Evolutionary conservation across 2,888 invertebrate species (phyloP), one percentile per base, ranked within the genome.

Genomic region (Apoda limacodes): DNA sequence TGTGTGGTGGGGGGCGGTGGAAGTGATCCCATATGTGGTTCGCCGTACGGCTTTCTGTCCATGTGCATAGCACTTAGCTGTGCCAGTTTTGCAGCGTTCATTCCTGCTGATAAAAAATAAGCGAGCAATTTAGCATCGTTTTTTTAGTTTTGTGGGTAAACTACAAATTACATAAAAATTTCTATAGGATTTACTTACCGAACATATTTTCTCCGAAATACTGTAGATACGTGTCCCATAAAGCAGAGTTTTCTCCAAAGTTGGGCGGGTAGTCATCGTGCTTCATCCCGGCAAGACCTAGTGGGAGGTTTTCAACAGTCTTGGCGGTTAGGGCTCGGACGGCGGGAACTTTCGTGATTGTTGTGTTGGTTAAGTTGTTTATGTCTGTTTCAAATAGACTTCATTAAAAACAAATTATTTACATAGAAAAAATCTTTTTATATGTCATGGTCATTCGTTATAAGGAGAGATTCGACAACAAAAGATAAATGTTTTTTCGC

Each of bases 181-280:
- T 12, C 11, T 20, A 12, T 13, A 13, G 28, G 25, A 11, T 14
- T 22, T 21, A 54, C 75, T 82, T 60, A 75, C 89, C 85, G 38
- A 88, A 86, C 28, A 90, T 88, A 55, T 90, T 93, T 61, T 93
- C 93, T 2, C 92, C 90, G 52, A 94, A 92, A 53, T 92, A 88
- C 63, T 94, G 93, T 38, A 94, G 83, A 61, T 94, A 94, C 9
- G 93, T 93, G 64, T 94, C 93, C 38, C 94, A 72, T 33, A 94
- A 84, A 2, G 92, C 90, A 3, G 90, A 90, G 24, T 90, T 86
- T 29, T 89, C 85, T 13, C 89, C 85, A 37, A 88, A 83, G 4
- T 87, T 85, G 7, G 87, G 87, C 20, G 87, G 87, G 56, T 88
- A 88, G 25, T 84, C 83, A 37, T 90, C 88, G 40, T 88, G 88